These are phyloP conservation scores for Saturnia pavonia DNA, from an alignment of 2,888 invertebrate genomes.

Conservation along the genomic window DNA sequence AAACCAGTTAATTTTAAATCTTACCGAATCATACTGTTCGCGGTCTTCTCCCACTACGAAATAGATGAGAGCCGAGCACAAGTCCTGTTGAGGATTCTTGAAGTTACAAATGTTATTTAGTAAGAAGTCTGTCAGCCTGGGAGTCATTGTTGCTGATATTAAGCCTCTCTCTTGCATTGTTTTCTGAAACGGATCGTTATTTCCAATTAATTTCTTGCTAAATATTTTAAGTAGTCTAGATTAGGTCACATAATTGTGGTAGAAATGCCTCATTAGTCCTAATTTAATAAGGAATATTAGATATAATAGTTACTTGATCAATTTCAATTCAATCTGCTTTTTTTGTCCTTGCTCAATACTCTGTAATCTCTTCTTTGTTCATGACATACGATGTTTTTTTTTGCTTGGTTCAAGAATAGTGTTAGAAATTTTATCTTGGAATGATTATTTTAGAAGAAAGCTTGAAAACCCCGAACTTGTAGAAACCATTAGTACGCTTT, in stretches of 20 bases:
- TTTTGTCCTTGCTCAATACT: not conserved
- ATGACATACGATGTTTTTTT: not conserved
- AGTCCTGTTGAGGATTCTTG: conserved; percentile 45
- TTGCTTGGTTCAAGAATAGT: not conserved
- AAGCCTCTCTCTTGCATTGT: conserved; percentile 52
- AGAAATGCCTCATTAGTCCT: not conserved
- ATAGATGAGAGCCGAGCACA: conserved; percentile 58
- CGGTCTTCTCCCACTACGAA: conserved; percentile 67
- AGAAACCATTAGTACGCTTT: too few relatives aligned
- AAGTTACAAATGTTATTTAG: conserved; percentile 52
- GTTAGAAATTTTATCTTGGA: not conserved
- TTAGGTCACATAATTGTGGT: not conserved
- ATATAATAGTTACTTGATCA: not conserved
- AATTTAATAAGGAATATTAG: not conserved
- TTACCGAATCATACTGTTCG: conserved; percentile 68
- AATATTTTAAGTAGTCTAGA: not conserved
- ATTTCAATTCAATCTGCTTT: not conserved
- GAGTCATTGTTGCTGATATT: conserved; percentile 42
- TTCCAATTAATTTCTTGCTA: not conserved
- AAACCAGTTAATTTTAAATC: conserved; percentile 15
- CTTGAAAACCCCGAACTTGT: too few relatives aligned
- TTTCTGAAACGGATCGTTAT: conserved; percentile 41
- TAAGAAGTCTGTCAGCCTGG: conserved; percentile 45
- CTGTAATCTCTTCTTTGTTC: not conserved
- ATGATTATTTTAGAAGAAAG: too few relatives aligned